Evolutionary conservation across 2,888 invertebrate species (phyloP).

Genomic region (Lasioglossum marginatum): DNA sequence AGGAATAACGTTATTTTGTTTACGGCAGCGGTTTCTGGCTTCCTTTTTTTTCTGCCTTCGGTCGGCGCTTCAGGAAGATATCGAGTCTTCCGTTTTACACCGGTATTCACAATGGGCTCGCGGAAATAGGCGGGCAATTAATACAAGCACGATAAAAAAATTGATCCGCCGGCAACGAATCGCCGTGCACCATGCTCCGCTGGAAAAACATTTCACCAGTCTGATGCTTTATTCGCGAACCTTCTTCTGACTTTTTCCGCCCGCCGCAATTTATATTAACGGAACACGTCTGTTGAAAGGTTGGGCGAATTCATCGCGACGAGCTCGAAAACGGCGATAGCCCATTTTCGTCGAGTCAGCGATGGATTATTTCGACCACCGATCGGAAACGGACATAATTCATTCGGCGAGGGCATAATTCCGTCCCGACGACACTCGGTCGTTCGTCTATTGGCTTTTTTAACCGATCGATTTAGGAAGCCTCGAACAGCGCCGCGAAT

Average conservation of each 20-base stretch:
- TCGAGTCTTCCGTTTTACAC: background rate
- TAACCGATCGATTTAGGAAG: slow-evolving; percentile 33
- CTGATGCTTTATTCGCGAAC: background rate
- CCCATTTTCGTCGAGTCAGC: slow-evolving; percentile 56
- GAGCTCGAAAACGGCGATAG: slow-evolving; percentile 36
- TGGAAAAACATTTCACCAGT: background rate
- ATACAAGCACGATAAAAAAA: slow-evolving; percentile 16
- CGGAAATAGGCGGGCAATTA: background rate
- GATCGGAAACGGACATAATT: slow-evolving; percentile 56
- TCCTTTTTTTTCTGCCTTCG: background rate
- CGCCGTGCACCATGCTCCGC: background rate
- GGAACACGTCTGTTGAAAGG: slow-evolving; percentile 2
- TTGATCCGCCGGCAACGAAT: slow-evolving; percentile 12
- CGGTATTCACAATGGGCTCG: no score
- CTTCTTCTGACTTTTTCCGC: background rate
- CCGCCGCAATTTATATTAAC: slow-evolving; percentile 13
- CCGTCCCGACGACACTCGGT: slow-evolving; percentile 21
- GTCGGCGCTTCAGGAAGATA: background rate
- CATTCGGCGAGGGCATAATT: slow-evolving; percentile 49
- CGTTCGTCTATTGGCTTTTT: slow-evolving; percentile 32
- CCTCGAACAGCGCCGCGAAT: background rate
- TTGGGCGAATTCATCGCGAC: slow-evolving; percentile 28
- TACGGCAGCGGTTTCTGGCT: background rate
- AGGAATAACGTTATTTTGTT: slow-evolving; percentile 19
- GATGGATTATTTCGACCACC: slow-evolving; percentile 51